Percentiles rank a stretch among this genome's conserved stretches.
phyloP scores from a whole-genome alignment of 2,888 invertebrate species.

The Apamea sordens region DNA sequence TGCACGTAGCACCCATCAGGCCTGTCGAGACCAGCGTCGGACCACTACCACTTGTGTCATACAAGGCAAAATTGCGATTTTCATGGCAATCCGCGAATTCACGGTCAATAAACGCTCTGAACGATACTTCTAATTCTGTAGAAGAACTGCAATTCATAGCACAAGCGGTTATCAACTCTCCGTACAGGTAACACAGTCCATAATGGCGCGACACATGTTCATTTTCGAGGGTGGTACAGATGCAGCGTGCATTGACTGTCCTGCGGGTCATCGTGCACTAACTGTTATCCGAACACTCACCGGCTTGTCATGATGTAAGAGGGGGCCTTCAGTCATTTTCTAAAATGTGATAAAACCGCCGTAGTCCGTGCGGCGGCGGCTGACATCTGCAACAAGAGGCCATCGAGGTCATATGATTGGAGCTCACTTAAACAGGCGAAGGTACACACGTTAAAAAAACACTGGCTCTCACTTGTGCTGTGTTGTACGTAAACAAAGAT shows the following conservation, averaged over 20 bases:
- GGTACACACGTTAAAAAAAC: conserved; percentile 58
- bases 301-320: conserved; percentile 85
- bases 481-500: conserved; percentile 82
- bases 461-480: conserved; percentile 84
- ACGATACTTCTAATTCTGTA: conserved; percentile 62
- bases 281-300: conserved; percentile 78
- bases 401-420: conserved; percentile 84
- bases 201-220: conserved; percentile 36
- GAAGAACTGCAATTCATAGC: conserved; percentile 31
- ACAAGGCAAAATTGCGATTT: conserved; percentile 56
- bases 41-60: conserved; percentile 28
- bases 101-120: conserved; percentile 66
- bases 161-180: conserved; percentile 56
- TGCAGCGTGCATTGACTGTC: conserved; percentile 63
- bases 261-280: conserved; percentile 55
- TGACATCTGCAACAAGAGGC: conserved; percentile 88
- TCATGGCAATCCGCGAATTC: conserved; percentile 59
- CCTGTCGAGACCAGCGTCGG: conserved; percentile 41
- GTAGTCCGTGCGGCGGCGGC: conserved; percentile 87
- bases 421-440: conserved; percentile 62
- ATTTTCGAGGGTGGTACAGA: conserved; percentile 56
- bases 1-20: conserved; percentile 20
- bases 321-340: conserved; percentile 89
- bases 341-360: conserved; percentile 89
- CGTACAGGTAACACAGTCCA: conserved; percentile 41